Evolutionary conservation across 2,113 vertebrate species (phyloP), one percentile per base, ranked within the genome.

Genomic region (Serilophus lunatus): DNA sequence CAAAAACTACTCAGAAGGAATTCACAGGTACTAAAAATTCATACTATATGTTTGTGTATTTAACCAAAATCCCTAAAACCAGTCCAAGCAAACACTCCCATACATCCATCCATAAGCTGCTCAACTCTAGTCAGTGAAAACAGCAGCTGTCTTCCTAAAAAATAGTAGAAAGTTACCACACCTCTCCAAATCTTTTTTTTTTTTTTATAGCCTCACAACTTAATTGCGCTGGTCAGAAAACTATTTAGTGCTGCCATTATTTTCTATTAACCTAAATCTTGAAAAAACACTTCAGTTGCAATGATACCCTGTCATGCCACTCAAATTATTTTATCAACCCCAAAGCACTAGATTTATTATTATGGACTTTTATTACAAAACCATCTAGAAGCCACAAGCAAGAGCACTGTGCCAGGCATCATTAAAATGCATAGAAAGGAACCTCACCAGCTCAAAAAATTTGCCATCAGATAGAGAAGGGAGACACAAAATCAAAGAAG

Each of bases 341-440:
- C 31, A 42, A 89, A 86, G 29, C 35, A 59, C 7, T 18, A 71
- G 44, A n/a, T 75, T 81, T 74, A 33, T 70, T 86, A 38, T 59
- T 70, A 47, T 3, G 9, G 51, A 25, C 28, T 91, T 85, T 7
- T 53, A 45, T 49, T 82, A 57, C 13, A 50, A 79, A 85, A 64
- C 12, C 47, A 64, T 26, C 36, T 22, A 40, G 28, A 85, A 85
- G 54, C 28, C 66, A 68, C 35, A 60, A 47, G 53, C 61, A 84
- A 68, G 61, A 89, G 22, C 33, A 18, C 24, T 1, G 7, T 40
- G 69, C 70, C 82, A 82, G 53, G 36, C 51, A 66, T 22, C 29
- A 31, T 0, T 3, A 25, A 33, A 72, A n/a, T 0, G 0, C 3
- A 3, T 8, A 60, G n/a, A 71, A 82, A 60, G 40, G 85, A 83